A percentile compares a stretch with the other conserved stretches of the same genome.
phyloP scores from a whole-genome alignment of 2,797 vertebrate species.

The Phylloscopus collybita region DNA sequence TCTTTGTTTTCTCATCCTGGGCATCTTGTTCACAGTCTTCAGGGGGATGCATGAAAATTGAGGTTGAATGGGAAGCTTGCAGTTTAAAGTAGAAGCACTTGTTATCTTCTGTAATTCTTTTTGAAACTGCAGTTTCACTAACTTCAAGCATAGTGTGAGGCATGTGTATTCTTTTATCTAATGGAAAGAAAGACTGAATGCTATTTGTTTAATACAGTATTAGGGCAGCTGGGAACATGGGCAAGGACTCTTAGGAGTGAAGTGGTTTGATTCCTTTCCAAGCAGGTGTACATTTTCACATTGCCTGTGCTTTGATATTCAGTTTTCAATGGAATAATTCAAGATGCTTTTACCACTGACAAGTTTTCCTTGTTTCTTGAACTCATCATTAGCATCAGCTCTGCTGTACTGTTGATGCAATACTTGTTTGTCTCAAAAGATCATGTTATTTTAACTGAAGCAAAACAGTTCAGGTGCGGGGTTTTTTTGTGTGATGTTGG shows the following conservation, averaged over 20 bases:
- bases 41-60: background rate
- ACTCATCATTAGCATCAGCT: background rate
- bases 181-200: background rate
- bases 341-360: background rate
- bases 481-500: background rate
- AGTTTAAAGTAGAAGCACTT: background rate
- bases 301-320: background rate
- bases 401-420: background rate
- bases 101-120: background rate
- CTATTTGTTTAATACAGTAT: background rate
- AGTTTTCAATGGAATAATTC: background rate
- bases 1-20: background rate
- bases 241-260: background rate
- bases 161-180: background rate
- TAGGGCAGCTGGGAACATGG: background rate
- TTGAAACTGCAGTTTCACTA: background rate
- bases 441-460: background rate
- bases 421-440: background rate
- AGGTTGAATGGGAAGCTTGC: background rate
- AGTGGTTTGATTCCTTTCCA: background rate
- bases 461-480: background rate
- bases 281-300: background rate
- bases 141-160: background rate
- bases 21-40: background rate
- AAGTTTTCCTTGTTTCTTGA: background rate